Evolutionary conservation across 2,113 vertebrate genomes (phyloP).

Genomic region (Rousettus leschenaultii): DNA sequence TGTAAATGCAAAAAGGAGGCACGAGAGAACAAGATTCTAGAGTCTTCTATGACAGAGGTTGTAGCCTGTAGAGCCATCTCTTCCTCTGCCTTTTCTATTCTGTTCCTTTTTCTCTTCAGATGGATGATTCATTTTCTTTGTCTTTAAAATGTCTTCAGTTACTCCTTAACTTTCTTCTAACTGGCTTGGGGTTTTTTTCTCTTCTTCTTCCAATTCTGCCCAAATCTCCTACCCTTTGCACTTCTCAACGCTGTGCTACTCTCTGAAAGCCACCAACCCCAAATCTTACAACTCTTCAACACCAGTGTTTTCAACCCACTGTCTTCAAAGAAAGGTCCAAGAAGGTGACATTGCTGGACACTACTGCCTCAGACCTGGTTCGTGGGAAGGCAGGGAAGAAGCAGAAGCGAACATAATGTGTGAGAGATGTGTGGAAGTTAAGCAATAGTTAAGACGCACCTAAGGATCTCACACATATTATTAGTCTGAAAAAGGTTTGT

Average conservation of each 20-base stretch:
- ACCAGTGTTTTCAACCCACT: neutral
- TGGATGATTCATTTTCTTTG: neutral
- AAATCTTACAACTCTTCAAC: neutral
- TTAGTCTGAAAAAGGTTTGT: neutral
- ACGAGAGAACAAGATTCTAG: conserved; percentile 7
- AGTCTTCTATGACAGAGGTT: neutral
- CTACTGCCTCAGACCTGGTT: neutral
- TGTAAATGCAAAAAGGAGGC: neutral
- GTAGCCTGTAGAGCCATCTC: neutral
- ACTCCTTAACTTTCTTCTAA: neutral
- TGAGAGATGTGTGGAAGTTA: neutral
- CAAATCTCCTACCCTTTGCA: neutral
- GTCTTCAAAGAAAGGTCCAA: neutral
- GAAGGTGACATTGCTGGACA: neutral
- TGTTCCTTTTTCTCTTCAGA: neutral
- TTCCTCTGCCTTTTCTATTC: neutral
- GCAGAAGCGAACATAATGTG: neutral
- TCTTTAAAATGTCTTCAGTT: neutral
- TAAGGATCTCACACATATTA: neutral
- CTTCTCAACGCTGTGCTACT: neutral
- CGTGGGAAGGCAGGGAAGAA: neutral
- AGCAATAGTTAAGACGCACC: neutral
- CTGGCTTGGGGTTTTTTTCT: neutral
- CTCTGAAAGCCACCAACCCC: neutral
- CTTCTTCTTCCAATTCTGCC: neutral